Base-by-base conservation (phyloP, 2,797 vertebrate species). In the Borostomias antarcticus region DNA sequence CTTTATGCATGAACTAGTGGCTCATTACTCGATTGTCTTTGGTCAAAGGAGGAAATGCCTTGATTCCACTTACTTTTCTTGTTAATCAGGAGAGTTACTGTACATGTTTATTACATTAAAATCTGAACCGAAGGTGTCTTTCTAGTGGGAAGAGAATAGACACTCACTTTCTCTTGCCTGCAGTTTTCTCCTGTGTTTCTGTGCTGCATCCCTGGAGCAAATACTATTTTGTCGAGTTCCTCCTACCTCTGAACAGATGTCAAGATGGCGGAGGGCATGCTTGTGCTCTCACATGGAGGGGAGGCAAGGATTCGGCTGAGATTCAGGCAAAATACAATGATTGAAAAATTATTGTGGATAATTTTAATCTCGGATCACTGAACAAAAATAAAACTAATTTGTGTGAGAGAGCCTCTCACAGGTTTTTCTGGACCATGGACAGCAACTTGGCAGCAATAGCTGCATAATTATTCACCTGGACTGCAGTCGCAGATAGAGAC, bases 371-470 rank as follows among this genome's bases (percentile, higher is more conserved):
- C 47, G 23, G 9, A 21, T 25, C 19, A 9, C 9, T 50, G 47
- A 50, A 50, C 47, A 19, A 2, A 21, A 9, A 50, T 21, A 50
- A 37, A n/a, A n/a, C n/a, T n/a, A n/a, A n/a, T n/a, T n/a, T n/a
- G n/a, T n/a, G n/a, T n/a, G n/a, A n/a, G n/a, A 11, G 7, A 2
- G 35, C 47, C 47, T 50, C 47, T 9, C 21, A 25, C n/a, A 21
- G 21, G 5, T 50, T 7, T 23, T 56, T 56, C 53, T 32, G 53
- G 29, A 56, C 17, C 53, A 17, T 56, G 28, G 53, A 56, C 28
- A 56, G 53, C n/a, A 33, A 33, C 30, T 3, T n/a, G 23, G 19
- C 2, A 19, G 47, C 47, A 48, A 45, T 15, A 45, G n/a, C 48
- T 23, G 23, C 21, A 10, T 51, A 51, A 25, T 11, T 25, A 3